phyloP scores from a whole-genome alignment of 2,113 vertebrate genomes.

The Salminus brasiliensis region DNA sequence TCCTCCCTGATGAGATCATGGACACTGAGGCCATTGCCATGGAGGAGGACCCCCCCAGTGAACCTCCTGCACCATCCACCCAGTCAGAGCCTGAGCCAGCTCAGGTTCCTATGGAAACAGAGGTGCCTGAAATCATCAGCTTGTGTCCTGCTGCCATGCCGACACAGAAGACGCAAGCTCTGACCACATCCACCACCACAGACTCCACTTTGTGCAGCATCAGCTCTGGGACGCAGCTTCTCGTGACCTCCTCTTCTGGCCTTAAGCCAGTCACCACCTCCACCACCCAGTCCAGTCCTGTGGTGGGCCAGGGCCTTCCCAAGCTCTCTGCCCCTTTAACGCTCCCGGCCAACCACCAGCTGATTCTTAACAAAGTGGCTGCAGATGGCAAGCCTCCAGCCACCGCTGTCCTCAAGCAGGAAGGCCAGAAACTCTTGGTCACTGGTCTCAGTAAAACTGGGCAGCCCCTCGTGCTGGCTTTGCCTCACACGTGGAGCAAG shows the following conservation, averaged over 20 bases:
- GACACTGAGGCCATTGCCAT: slow-evolving; percentile 87
- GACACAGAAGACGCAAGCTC: slow-evolving; percentile 70
- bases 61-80: slow-evolving; percentile 73
- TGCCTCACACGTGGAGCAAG: slow-evolving; percentile 85
- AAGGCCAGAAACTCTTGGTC: slow-evolving; percentile 93
- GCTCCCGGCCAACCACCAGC: slow-evolving; percentile 89
- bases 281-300: slow-evolving; percentile 65
- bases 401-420: slow-evolving; percentile 83
- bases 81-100: slow-evolving; percentile 50
- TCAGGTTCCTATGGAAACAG: slow-evolving; percentile 80
- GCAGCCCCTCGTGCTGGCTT: slow-evolving; percentile 88
- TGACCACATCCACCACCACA: slow-evolving; percentile 70
- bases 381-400: slow-evolving; percentile 80
- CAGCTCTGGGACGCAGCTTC: slow-evolving; percentile 70
- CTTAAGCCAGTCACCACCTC: slow-evolving; percentile 77
- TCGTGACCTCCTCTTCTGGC: slow-evolving; percentile 63
- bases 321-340: slow-evolving; percentile 86
- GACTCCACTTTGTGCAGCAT: slow-evolving; percentile 69
- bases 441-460: slow-evolving; percentile 90
- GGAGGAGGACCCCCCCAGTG: slow-evolving; percentile 87
- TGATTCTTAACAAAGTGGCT: slow-evolving; percentile 92
- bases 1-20: slow-evolving; percentile 99
- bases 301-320: slow-evolving; percentile 76
- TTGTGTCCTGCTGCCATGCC: slow-evolving; percentile 72
- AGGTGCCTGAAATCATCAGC: slow-evolving; percentile 83